Evolutionary conservation across 1,140 invertebrate genomes (phyloP).

Genomic region (Apis dorsata): DNA sequence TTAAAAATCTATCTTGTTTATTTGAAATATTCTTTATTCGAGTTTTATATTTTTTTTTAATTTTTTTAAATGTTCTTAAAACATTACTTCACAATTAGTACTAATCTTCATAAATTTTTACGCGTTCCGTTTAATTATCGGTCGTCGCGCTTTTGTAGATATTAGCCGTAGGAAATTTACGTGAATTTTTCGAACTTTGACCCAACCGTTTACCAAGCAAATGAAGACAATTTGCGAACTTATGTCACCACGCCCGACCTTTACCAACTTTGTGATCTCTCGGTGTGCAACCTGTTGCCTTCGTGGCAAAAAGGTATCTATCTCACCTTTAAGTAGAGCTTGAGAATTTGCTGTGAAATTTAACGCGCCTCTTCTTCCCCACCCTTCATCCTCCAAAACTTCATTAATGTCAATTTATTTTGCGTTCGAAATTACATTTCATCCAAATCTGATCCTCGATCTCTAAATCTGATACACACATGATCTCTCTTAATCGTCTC

Average conservation of each 20-base stretch:
- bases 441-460: neutral
- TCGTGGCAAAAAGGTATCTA: slow-evolving; percentile 43
- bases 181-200: neutral
- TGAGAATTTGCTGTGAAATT: slow-evolving; percentile 24
- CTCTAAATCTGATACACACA: no score
- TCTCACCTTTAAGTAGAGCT: slow-evolving; percentile 18
- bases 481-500: no score
- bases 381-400: neutral
- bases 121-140: no score
- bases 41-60: no score
- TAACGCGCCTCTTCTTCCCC: neutral
- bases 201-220: neutral
- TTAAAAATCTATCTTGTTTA: no score
- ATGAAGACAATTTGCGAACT: slow-evolving; percentile 48
- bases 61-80: no score
- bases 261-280: slow-evolving; percentile 55
- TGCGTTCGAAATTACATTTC: neutral
- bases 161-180: neutral
- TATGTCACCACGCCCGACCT: slow-evolving; percentile 43
- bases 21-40: no score
- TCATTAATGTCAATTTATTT: slow-evolving; percentile 22
- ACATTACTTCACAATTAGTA: no score
- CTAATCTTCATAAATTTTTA: no score
- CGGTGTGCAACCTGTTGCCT: slow-evolving; percentile 62
- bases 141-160: no score